Conservation (phyloP, 2,113 vertebrate species). For the Festucalex cinctus region DNA sequence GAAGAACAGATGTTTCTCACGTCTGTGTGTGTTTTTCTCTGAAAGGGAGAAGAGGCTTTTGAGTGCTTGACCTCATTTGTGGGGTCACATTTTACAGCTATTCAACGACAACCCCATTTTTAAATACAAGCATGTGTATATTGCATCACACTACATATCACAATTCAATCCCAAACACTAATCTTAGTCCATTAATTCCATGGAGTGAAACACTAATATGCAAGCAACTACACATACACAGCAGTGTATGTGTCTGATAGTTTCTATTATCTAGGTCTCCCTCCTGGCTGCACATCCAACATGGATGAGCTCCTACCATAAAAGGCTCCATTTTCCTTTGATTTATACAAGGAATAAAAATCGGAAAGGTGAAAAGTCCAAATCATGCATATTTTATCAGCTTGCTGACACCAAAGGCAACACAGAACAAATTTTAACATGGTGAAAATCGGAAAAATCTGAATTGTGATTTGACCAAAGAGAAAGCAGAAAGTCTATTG, state of each 20-base stretch:
- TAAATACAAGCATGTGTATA: constrained; percentile 11
- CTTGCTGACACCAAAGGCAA: constrained; percentile 65
- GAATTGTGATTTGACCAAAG: constrained; percentile 42
- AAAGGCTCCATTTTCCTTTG: constrained; percentile 71
- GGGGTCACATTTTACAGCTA: constrained; percentile 13
- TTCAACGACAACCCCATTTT: constrained; percentile 11
- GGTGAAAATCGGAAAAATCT: constrained; percentile 50
- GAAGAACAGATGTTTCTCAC: background rate
- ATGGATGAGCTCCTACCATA: constrained; percentile 71
- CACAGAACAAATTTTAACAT: constrained; percentile 59
- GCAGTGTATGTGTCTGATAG: constrained; percentile 58
- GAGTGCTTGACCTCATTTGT: constrained; percentile 32
- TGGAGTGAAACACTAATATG: constrained; percentile 37
- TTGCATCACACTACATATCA: constrained; percentile 35
- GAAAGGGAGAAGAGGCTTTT: background rate
- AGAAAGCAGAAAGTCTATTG: constrained; percentile 26
- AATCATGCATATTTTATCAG: constrained; percentile 65
- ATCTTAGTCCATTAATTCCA: constrained; percentile 50
- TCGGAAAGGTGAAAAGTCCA: constrained; percentile 70
- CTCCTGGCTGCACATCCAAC: constrained; percentile 73
- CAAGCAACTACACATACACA: constrained; percentile 9
- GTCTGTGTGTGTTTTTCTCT: background rate
- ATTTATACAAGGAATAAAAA: constrained; percentile 73
- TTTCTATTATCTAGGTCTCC: constrained; percentile 70
- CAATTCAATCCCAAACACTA: constrained; percentile 33